Conservation (phyloP, 1,140 invertebrate species). For the Drosophila busckii region DNA sequence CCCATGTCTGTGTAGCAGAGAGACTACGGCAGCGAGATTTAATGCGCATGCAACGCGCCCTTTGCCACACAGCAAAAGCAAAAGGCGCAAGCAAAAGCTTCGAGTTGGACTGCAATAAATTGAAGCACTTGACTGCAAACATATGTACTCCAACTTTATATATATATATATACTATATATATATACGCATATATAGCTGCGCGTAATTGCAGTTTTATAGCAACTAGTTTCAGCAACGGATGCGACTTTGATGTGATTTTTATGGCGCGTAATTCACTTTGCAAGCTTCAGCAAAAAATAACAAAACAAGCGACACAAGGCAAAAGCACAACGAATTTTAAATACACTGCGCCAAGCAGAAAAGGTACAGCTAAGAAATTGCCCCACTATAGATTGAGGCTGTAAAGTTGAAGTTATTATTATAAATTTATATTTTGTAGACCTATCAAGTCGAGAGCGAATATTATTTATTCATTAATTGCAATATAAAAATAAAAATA, state of each 20-base stretch:
- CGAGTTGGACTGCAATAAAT: conserved; percentile 8
- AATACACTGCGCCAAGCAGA: too few relatives aligned
- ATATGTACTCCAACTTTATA: conserved; percentile 12
- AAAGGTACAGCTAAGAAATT: too few relatives aligned
- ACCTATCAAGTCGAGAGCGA: too few relatives aligned
- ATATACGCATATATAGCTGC: too few relatives aligned
- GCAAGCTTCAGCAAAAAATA: conserved; percentile 4
- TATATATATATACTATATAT: too few relatives aligned
- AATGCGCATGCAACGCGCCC: conserved; percentile 28
- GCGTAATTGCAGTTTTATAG: conserved; percentile 73
- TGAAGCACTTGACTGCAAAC: conserved; percentile 1
- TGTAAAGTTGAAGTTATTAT: too few relatives aligned
- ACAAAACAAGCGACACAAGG: conserved; percentile 10
- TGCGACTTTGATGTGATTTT: conserved; percentile 71
- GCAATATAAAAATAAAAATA: too few relatives aligned
- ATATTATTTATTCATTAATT: too few relatives aligned
- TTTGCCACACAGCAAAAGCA: background rate
- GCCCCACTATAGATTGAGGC: too few relatives aligned
- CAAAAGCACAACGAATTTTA: too few relatives aligned
- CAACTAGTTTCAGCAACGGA: conserved; percentile 69
- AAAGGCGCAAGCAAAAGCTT: background rate
- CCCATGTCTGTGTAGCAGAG: conserved; percentile 26
- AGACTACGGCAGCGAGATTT: conserved; percentile 52
- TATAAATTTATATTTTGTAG: too few relatives aligned
- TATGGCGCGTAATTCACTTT: conserved; percentile 43